A percentile compares a stretch with the other conserved stretches of the same genome.
Evolutionary conservation across 1,140 invertebrate species (phyloP).

Genomic region (Aphelinus atriplicis): DNA sequence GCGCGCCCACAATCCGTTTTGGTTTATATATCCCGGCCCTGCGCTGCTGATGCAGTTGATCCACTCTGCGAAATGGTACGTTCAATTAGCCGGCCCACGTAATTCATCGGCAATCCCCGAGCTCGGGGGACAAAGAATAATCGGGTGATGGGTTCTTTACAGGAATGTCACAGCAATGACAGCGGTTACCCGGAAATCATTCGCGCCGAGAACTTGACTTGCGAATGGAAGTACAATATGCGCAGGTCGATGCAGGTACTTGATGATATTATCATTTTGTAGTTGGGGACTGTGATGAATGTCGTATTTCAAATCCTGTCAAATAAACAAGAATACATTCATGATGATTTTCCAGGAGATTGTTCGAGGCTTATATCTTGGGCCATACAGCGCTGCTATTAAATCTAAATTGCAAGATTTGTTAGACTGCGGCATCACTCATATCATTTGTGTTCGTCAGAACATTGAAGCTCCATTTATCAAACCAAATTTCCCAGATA

Average conservation of each 20-base stretch:
- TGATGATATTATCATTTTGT: not conserved
- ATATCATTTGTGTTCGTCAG: slow-evolving; percentile 77
- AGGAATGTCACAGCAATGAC: slow-evolving; percentile 50
- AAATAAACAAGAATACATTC: not conserved
- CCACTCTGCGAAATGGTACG: too few relatives aligned
- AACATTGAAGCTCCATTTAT: slow-evolving; percentile 74
- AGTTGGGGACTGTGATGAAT: not conserved
- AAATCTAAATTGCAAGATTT: slow-evolving; percentile 67
- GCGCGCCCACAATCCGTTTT: too few relatives aligned
- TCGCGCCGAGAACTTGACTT: slow-evolving; percentile 23
- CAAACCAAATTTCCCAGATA: slow-evolving; percentile 74
- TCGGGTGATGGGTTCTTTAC: slow-evolving; percentile 1
- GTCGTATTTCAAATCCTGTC: too few relatives aligned
- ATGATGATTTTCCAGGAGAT: slow-evolving; percentile 67
- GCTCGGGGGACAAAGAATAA: too few relatives aligned
- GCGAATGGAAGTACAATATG: slow-evolving; percentile 74
- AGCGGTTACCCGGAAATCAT: slow-evolving; percentile 47
- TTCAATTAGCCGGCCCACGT: too few relatives aligned
- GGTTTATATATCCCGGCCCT: too few relatives aligned
- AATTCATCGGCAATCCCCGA: too few relatives aligned
- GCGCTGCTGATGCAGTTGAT: too few relatives aligned
- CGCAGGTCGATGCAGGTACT: slow-evolving; percentile 72
- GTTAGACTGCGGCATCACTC: slow-evolving; percentile 71
- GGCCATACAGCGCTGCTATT: slow-evolving; percentile 72
- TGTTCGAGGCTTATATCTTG: slow-evolving; percentile 75